These are phyloP conservation scores for Helostoma temminkii DNA, from an alignment of 2,797 vertebrate species.

Conservation along the genomic window DNA sequence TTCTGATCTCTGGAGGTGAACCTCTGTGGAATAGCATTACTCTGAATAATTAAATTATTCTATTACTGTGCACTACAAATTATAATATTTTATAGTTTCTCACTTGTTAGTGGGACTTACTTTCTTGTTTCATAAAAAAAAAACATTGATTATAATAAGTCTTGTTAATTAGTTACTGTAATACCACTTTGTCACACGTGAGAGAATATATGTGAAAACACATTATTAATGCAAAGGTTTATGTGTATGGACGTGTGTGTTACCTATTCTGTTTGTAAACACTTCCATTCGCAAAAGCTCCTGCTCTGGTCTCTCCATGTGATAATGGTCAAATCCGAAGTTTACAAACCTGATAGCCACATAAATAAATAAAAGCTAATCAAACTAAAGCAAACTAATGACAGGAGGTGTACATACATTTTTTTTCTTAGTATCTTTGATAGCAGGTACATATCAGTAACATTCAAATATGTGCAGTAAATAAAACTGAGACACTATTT, in stretches of 20 bases:
- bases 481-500: not conserved
- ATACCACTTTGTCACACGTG: not conserved
- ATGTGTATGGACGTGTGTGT: slow-evolving; percentile 14
- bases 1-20: not conserved
- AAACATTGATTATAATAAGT: slow-evolving; percentile 26
- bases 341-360: slow-evolving; percentile 86
- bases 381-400: slow-evolving; percentile 4
- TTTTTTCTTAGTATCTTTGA: not conserved
- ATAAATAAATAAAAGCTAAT: slow-evolving; percentile 6
- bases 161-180: not conserved
- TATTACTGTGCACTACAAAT: not conserved
- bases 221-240: not conserved
- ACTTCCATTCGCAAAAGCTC: slow-evolving; percentile 84
- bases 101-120: slow-evolving; percentile 55
- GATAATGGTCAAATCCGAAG: slow-evolving; percentile 88
- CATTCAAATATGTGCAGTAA: not conserved
- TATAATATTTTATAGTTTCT: not conserved
- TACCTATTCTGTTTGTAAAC: slow-evolving; percentile 91
- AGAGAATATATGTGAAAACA: not conserved
- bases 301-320: slow-evolving; percentile 71
- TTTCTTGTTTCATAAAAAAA: slow-evolving; percentile 61
- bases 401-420: not conserved
- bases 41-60: not conserved
- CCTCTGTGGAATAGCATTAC: not conserved
- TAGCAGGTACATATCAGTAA: slow-evolving; percentile 4